phyloP scores from a whole-genome alignment of 2,888 invertebrate species.

The Neocrepidodera transversa region DNA sequence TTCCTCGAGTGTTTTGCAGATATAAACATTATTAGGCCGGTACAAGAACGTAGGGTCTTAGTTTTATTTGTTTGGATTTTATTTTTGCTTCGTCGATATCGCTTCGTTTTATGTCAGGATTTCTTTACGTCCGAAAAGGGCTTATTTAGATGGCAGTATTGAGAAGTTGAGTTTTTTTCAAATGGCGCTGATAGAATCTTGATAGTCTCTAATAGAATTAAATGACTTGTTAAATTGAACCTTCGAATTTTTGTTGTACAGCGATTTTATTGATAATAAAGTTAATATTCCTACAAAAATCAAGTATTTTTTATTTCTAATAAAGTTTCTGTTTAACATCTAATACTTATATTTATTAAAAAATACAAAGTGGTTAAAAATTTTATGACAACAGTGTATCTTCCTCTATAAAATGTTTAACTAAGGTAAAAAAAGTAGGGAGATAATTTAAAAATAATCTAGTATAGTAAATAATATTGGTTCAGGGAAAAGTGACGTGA shows the following conservation, averaged over 20 bases:
- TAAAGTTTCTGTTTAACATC: too few relatives aligned
- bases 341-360: too few relatives aligned
- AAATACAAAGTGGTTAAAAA: too few relatives aligned
- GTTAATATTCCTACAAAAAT: too few relatives aligned
- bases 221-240: background rate
- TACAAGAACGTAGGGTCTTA: constrained; percentile 15
- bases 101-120: constrained; percentile 18
- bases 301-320: too few relatives aligned
- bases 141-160: constrained; percentile 5
- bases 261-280: too few relatives aligned
- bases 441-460: too few relatives aligned
- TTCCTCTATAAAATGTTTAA: too few relatives aligned
- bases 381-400: too few relatives aligned
- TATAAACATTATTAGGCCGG: constrained; percentile 21
- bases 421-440: too few relatives aligned
- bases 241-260: background rate
- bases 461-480: too few relatives aligned
- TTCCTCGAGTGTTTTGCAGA: constrained; percentile 23
- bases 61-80: constrained; percentile 19
- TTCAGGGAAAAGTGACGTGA: too few relatives aligned
- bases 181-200: constrained; percentile 11
- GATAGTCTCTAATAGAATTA: constrained; percentile 8
- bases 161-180: constrained; percentile 6
- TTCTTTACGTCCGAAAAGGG: constrained; percentile 20
- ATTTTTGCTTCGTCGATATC: constrained; percentile 13